phyloP scores from a whole-genome alignment of 2,888 invertebrate genomes.

The Plagodis dolabraria region DNA sequence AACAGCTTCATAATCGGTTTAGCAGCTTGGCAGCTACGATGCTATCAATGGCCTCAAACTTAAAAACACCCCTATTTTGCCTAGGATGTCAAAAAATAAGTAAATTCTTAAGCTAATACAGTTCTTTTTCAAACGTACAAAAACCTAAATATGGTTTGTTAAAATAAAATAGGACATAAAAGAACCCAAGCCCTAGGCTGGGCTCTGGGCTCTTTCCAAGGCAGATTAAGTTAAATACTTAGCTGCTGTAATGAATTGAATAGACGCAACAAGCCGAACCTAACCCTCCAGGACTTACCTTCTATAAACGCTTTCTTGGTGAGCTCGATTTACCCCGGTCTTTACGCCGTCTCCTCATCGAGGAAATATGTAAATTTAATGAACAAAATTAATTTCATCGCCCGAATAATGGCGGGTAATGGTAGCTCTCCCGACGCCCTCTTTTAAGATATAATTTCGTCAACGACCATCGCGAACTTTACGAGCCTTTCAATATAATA shows the following conservation, averaged over 20 bases:
- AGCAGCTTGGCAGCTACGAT: too few relatives aligned
- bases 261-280: constrained; percentile 14
- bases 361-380: constrained; percentile 46
- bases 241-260: constrained; percentile 13
- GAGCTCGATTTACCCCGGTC: constrained; percentile 17
- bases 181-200: too few relatives aligned
- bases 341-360: constrained; percentile 23
- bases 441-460: constrained; percentile 59
- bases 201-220: neutral
- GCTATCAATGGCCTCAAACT: too few relatives aligned
- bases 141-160: too few relatives aligned
- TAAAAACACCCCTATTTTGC: too few relatives aligned
- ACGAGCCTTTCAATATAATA: constrained; percentile 56
- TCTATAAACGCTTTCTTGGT: constrained; percentile 17
- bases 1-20: too few relatives aligned
- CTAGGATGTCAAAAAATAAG: too few relatives aligned
- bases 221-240: neutral
- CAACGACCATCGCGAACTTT: constrained; percentile 56
- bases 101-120: too few relatives aligned
- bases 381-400: constrained; percentile 50
- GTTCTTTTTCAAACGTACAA: too few relatives aligned
- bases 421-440: constrained; percentile 46
- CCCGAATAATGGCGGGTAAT: constrained; percentile 53
- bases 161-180: too few relatives aligned
- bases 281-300: constrained; percentile 12